Evolutionary conservation across 1,140 invertebrate genomes (phyloP), one percentile per base, ranked within the genome.

Genomic region (Trinorchestia longiramus): DNA sequence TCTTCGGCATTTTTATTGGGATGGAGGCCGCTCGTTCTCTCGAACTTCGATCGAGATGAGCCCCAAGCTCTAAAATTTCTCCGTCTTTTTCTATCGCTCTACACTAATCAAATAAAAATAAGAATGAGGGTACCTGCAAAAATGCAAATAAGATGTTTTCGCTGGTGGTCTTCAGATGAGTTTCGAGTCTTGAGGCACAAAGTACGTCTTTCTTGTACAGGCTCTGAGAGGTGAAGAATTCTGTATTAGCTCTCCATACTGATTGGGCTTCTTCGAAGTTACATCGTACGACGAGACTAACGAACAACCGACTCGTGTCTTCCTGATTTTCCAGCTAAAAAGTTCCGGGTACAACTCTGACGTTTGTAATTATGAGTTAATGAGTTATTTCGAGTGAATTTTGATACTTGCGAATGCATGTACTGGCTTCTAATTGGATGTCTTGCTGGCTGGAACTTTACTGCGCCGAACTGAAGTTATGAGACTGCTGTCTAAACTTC

Each of bases 1-100:
- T 94, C 92, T 45, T 94, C 92, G 92, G 92, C 44, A 94, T 94
- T 94, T 94, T 94, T 94, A 94, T 94, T 94, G 44, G 43, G 44
- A 94, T 45, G 92, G 43, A 47, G 44, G 36, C 92, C 43, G 43
- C 41, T 94, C 43, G 88, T 90, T 90, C 88, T 15, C 41, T 90
- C 88, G 43, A 43, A 90, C 41, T 90, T 90, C 88, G 88, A 43
- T 90, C 88, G 88, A 90, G 88, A 90, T 90, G 88, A 90, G 88
- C 88, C 41, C 88, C 88, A 77, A 15, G 15, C 88, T 36, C n/a
- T 43, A 43, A 90, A 90, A 90, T 90, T 41, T 90, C 43, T 90
- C 88, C 43, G 41, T 90, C 88, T 90, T 41, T 28, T 90, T 41
- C 28, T 41, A 42, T 77, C 62, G 47, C 62, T 36, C 62, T 77